Evolutionary conservation across 37 sponge, comb jelly and placozoan species (phyloP).

Genomic region (Spongilla lacustris): DNA sequence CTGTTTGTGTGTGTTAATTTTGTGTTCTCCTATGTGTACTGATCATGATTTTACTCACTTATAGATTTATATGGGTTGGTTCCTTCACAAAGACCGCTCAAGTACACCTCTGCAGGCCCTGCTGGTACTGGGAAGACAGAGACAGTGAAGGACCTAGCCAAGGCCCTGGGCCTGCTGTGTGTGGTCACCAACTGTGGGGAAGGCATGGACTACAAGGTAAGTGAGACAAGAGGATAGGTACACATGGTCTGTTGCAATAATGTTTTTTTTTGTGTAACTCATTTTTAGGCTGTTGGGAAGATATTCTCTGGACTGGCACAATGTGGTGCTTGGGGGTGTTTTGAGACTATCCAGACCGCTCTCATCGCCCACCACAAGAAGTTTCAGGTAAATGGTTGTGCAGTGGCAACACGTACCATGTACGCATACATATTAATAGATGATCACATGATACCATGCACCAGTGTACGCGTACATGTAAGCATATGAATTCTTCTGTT

Average conservation of each 20-base stretch:
- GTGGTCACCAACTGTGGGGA: constrained; percentile 99
- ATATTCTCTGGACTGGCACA: constrained; percentile 97
- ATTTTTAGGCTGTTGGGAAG: constrained; percentile 99
- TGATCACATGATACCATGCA: too few species aligned
- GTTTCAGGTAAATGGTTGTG: constrained; percentile 75
- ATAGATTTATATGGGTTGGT: too few species aligned
- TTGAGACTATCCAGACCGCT: constrained; percentile 98
- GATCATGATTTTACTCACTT: too few species aligned
- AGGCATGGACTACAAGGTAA: constrained; percentile 97
- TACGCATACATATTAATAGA: too few species aligned
- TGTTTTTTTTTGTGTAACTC: too few species aligned
- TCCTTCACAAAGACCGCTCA: too few species aligned
- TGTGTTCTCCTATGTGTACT: too few species aligned
- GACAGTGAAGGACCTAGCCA: constrained; percentile 97
- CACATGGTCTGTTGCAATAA: too few species aligned
- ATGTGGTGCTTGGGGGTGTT: constrained; percentile 99
- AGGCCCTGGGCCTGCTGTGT: constrained; percentile 96
- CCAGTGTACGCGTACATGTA: not conserved
- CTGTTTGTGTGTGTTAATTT: too few species aligned
- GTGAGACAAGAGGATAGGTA: not conserved
- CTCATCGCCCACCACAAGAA: constrained; percentile 90
- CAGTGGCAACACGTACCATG: not conserved
- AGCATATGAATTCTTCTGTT: not conserved
- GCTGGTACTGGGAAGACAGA: constrained; percentile 99
- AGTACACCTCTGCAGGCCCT: constrained; percentile 99